Evolutionary conservation across 2,797 vertebrate genomes (phyloP), one percentile per base, ranked within the genome.

Genomic region (Anisognathus igniventris): DNA sequence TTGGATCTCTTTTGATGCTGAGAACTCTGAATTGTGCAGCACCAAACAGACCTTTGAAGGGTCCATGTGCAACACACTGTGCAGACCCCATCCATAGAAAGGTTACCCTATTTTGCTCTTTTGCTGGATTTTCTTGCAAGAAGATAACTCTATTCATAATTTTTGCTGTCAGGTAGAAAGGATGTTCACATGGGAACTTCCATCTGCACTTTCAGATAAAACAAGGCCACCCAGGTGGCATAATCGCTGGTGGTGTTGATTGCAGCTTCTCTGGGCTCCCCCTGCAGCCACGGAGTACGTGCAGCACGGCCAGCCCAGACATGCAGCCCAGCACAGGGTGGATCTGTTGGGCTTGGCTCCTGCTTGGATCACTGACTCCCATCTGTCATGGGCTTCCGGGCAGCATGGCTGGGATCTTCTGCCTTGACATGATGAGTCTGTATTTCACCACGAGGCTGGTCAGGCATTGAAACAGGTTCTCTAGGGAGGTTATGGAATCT

Each of bases 371-470:
- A 1, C 30, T 22, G 23, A 20, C 42, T 74, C 12, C 7, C 0
- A 1, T 35, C 40, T 31, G 12, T 15, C 53, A 4, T 0, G 7
- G 39, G 9, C 61, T 65, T 51, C 35, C 0, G 1, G 16, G 72
- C 66, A 65, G 54, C 37, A 65, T 75, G 35, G 13, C 60, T 37
- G 0, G 33, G 14, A 3, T 37, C n/a, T 62, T 72, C 71, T 76
- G 84, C 47, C 60, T 47, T 70, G 56, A 12, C 27, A 8, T 22
- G 5, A 27, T 12, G 16, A 72, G 45, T 44, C 19, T 18, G 1
- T 33, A 4, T 62, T 73, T 91, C 35, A n/a, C 23, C 10, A 0
- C 30, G 27, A 60, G 73, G 16, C 28, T 18, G 12, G 37, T 39
- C 28, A 72, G 62, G 25, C 28, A 4, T 21, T 77, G 53, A 48